Percentiles rank a stretch among this genome's conserved stretches.
These are phyloP conservation scores for Regulus satrapa DNA, from an alignment of 2,113 vertebrate genomes.

Conservation along the genomic window DNA sequence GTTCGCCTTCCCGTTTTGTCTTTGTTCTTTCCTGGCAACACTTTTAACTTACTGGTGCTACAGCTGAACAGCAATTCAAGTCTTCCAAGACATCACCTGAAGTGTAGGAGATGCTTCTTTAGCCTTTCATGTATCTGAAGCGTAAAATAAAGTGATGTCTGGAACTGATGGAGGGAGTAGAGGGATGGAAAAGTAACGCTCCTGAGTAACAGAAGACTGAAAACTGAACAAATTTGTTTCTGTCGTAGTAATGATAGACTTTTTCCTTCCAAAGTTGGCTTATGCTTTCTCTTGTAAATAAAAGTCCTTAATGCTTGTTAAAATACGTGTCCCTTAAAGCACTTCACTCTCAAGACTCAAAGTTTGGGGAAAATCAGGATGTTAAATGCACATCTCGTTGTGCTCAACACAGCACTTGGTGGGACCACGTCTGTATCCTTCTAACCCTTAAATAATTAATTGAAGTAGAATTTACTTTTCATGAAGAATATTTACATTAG, in stretches of 20 bases:
- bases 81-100: neutral
- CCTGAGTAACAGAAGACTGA: neutral
- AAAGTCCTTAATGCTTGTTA: neutral
- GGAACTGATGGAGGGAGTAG: neutral
- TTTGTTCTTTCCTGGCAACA: rapidly evolving
- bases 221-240: neutral
- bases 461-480: neutral
- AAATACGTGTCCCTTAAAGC: rapidly evolving
- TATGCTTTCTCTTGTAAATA: too few species aligned
- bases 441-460: neutral
- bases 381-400: neutral
- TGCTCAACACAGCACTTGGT: rapidly evolving
- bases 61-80: neutral
- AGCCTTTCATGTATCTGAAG: neutral
- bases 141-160: neutral
- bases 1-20: neutral
- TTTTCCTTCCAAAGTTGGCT: neutral
- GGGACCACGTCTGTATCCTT: rapidly evolving
- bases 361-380: neutral
- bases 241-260: rapidly evolving
- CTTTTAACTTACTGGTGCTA: neutral
- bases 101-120: neutral
- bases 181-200: neutral
- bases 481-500: neutral
- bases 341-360: neutral